These are phyloP conservation scores for Peromyscus eremicus DNA, from an alignment of 2,797 vertebrate genomes.

Conservation along the genomic window DNA sequence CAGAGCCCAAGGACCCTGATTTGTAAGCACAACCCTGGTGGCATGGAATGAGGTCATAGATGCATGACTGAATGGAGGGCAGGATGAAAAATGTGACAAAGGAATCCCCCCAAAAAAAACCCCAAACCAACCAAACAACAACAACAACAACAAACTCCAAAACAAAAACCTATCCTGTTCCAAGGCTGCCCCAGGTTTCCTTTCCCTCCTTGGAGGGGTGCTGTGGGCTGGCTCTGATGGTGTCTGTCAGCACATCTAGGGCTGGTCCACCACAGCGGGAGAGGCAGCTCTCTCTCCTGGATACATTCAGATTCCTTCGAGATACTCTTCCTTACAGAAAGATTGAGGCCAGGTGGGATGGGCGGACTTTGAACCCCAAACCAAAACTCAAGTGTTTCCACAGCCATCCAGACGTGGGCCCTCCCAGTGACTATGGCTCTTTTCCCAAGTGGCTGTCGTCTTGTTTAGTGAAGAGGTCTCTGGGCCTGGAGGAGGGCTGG, in stretches of 20 bases:
- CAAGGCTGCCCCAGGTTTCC: slow-evolving; percentile 83
- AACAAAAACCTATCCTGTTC: slow-evolving; percentile 74
- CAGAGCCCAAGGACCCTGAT: neutral
- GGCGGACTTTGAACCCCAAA: slow-evolving; percentile 69
- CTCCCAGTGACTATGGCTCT: slow-evolving; percentile 85
- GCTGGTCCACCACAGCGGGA: slow-evolving; percentile 61
- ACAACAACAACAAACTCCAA: neutral
- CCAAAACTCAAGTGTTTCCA: slow-evolving; percentile 71
- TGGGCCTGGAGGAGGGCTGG: slow-evolving; percentile 76
- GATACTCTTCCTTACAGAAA: slow-evolving; percentile 64
- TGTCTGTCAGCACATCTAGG: slow-evolving; percentile 58
- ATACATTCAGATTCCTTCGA: slow-evolving; percentile 76
- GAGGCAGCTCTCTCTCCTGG: slow-evolving; percentile 72
- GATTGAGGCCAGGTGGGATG: slow-evolving; percentile 79
- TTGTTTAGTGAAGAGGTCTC: slow-evolving; percentile 75
- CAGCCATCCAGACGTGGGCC: slow-evolving; percentile 80
- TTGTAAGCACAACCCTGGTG: neutral
- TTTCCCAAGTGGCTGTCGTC: slow-evolving; percentile 82
- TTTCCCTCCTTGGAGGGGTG: slow-evolving; percentile 73
- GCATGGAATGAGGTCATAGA: slow-evolving; percentile 54
- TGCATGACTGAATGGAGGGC: slow-evolving; percentile 41
- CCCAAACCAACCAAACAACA: neutral
- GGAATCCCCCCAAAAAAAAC: slow-evolving; percentile 82
- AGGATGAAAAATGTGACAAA: slow-evolving; percentile 73
- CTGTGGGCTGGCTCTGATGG: slow-evolving; percentile 58